Conservation (phyloP, 1,140 invertebrate genomes). For the Formica selysi region DNA sequence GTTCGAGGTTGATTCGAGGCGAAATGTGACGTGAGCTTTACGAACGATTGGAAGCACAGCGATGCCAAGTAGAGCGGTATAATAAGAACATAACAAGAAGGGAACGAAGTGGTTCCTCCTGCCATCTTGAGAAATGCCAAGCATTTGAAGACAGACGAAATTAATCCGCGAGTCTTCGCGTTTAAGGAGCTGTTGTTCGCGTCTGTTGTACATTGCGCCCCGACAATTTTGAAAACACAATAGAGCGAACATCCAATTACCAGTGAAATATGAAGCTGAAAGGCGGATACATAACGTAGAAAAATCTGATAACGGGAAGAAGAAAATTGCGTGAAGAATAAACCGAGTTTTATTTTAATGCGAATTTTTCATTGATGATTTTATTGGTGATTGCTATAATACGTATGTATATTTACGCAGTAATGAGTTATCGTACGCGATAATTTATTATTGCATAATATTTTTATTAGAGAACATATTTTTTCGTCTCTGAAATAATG, state of each 20-base stretch:
- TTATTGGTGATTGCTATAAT: not conserved
- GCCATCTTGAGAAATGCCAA: slow-evolving; percentile 35
- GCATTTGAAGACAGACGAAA: slow-evolving; percentile 30
- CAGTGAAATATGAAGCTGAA: not conserved
- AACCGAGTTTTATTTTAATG: not conserved
- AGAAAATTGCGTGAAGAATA: not conserved
- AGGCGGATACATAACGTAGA: not conserved
- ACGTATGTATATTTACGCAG: not conserved
- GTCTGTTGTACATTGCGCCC: not conserved
- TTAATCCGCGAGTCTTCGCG: slow-evolving; percentile 29
- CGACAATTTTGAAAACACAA: not conserved
- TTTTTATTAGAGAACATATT: not conserved
- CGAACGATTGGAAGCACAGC: slow-evolving; percentile 34
- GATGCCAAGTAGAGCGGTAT: slow-evolving; percentile 57
- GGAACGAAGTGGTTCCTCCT: slow-evolving; percentile 43
- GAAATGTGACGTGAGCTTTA: slow-evolving; percentile 36
- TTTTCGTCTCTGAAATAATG: not conserved
- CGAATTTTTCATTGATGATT: not conserved
- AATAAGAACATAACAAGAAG: slow-evolving; percentile 52
- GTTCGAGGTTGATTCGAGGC: slow-evolving; percentile 1
- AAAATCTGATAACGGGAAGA: not conserved
- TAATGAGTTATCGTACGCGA: not conserved
- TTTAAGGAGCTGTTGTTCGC: not conserved
- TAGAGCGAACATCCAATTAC: slow-evolving; percentile 20
- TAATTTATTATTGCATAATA: not conserved